phyloP scores from a whole-genome alignment of 2,113 vertebrate species.

The Anoplopoma fimbria region DNA sequence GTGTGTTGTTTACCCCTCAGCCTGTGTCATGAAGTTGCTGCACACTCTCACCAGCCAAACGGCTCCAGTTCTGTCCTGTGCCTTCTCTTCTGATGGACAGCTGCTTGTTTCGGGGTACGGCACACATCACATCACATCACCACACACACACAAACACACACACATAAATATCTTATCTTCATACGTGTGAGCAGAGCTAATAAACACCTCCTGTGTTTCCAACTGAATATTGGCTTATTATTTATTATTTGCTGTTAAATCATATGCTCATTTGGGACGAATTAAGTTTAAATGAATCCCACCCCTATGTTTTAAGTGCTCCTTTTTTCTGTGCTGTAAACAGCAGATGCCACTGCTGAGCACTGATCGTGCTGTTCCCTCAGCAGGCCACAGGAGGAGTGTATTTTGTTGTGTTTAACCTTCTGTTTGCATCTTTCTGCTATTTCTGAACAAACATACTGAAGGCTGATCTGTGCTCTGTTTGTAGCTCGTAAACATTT shows the following conservation, averaged over 20 bases:
- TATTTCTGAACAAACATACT: slow-evolving; percentile 39
- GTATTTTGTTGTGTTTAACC: slow-evolving; percentile 39
- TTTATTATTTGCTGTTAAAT: slow-evolving; percentile 15
- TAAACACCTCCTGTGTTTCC: background rate
- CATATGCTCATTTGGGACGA: background rate
- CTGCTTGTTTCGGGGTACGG: slow-evolving; percentile 89
- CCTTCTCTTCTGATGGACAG: slow-evolving; percentile 89
- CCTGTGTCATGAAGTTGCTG: slow-evolving; percentile 81
- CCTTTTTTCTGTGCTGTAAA: slow-evolving; percentile 13
- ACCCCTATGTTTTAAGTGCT: background rate
- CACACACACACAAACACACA: background rate
- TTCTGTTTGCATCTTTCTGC: slow-evolving; percentile 34
- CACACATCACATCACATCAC: background rate
- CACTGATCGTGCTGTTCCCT: slow-evolving; percentile 32
- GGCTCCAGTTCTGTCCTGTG: slow-evolving; percentile 90
- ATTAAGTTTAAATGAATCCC: background rate
- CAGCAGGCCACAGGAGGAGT: slow-evolving; percentile 65
- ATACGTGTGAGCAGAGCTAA: slow-evolving; percentile 18
- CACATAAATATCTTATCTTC: background rate
- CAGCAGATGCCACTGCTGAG: slow-evolving; percentile 52
- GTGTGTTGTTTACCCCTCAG: slow-evolving; percentile 75
- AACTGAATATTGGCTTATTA: slow-evolving; percentile 3
- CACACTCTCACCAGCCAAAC: slow-evolving; percentile 84
- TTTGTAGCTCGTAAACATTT: slow-evolving; percentile 7
- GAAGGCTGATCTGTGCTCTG: slow-evolving; percentile 41